Evolutionary conservation across 2,888 invertebrate species (phyloP).

Genomic region (Rhamphomyia laevipes): DNA sequence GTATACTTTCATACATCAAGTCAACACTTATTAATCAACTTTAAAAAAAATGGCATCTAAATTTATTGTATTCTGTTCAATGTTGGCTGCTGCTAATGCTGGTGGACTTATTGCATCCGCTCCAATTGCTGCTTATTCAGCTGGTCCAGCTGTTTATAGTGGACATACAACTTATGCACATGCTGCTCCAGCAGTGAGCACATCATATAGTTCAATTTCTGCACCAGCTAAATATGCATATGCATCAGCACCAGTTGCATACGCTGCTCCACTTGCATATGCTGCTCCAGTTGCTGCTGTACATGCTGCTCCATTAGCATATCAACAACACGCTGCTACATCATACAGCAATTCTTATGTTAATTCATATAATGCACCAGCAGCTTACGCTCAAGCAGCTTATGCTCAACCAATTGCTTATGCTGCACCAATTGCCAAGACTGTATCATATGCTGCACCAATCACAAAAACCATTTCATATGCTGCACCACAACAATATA

Average conservation of each 20-base stretch:
- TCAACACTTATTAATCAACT: too few relatives aligned
- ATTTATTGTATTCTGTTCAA: conserved; percentile 45
- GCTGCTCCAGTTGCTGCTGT: not conserved
- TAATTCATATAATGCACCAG: too few relatives aligned
- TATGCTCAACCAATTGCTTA: not conserved
- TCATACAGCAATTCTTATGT: conserved; percentile 13
- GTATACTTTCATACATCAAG: too few relatives aligned
- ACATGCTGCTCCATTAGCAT: too few relatives aligned
- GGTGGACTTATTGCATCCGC: not conserved
- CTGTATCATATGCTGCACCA: conserved; percentile 12
- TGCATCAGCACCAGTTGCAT: not conserved
- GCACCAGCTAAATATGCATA: conserved; percentile 7
- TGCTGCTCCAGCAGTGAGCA: conserved; percentile 8
- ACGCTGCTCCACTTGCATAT: not conserved
- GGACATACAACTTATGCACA: conserved; percentile 1
- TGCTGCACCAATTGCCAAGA: conserved; percentile 9
- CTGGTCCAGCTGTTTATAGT: not conserved
- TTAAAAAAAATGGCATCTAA: conserved; percentile 19
- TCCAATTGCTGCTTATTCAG: conserved; percentile 9
- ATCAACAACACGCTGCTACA: conserved; percentile 14
- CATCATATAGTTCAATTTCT: conserved; percentile 13
- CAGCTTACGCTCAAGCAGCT: too few relatives aligned
- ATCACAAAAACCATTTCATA: conserved; percentile 9
- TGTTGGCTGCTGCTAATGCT: conserved; percentile 46
- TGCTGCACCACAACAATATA: conserved; percentile 15